These are phyloP conservation scores for Oscheius sp. DNA, from an alignment of 2,888 invertebrate species.

Conservation along the genomic window DNA sequence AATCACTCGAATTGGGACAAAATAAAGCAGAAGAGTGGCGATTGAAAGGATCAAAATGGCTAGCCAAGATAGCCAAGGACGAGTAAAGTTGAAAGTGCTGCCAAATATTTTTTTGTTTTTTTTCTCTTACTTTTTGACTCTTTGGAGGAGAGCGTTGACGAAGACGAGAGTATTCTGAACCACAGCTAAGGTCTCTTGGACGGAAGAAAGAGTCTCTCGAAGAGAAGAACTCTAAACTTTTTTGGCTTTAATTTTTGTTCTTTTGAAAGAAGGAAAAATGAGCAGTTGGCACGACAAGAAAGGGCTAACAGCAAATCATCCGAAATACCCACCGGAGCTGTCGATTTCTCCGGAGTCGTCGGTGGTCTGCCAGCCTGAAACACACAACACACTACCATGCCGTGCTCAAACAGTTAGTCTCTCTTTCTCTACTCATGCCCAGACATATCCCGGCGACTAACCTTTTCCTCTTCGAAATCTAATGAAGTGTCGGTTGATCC, in stretches of 20 bases:
- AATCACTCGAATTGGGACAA: constrained; percentile 86
- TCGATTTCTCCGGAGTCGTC: constrained; percentile 17
- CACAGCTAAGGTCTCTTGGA: constrained; percentile 94
- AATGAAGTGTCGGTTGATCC: not conserved
- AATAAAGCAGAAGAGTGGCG: constrained; percentile 83
- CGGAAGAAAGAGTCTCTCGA: constrained; percentile 76
- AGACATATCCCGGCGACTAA: not conserved
- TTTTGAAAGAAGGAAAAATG: not conserved
- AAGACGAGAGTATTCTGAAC: constrained; percentile 95
- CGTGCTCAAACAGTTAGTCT: not conserved
- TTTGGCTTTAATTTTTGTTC: not conserved
- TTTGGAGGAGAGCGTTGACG: constrained; percentile 90
- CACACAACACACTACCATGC: not conserved
- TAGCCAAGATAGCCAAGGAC: constrained; percentile 92
- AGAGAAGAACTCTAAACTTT: constrained; percentile 64
- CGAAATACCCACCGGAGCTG: constrained; percentile 8
- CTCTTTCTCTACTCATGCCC: not conserved
- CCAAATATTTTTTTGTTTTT: not conserved
- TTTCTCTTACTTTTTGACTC: constrained; percentile 83
- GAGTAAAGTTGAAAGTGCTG: constrained; percentile 93
- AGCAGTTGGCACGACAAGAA: not conserved
- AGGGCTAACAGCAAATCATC: not conserved
- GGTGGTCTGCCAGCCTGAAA: constrained; percentile 7
- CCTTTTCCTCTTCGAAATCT: constrained; percentile 48
- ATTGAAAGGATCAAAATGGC: constrained; percentile 82